These are phyloP conservation scores for Perizoma affinitatum DNA, from an alignment of 2,888 invertebrate species.

Conservation along the genomic window DNA sequence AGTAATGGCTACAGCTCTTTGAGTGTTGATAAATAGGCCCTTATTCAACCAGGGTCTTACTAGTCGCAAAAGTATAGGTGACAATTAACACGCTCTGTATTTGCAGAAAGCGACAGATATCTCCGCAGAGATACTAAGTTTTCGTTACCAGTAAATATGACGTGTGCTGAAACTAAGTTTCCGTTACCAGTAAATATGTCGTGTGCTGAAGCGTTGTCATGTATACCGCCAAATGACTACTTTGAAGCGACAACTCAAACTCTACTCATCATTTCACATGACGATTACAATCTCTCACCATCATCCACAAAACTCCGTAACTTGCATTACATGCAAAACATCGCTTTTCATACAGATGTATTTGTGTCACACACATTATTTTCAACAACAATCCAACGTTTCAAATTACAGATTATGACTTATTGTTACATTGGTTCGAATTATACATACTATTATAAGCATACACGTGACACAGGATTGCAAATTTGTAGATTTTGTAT, in stretches of 20 bases:
- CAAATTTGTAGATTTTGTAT: not conserved
- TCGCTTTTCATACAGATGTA: conserved; percentile 55
- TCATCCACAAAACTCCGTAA: conserved; percentile 55
- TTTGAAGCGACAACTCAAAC: conserved; percentile 63
- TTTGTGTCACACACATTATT: conserved; percentile 49
- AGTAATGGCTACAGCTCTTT: too few species aligned
- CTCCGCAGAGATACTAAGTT: conserved; percentile 55
- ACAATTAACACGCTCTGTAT: conserved; percentile 29
- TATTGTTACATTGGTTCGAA: conserved; percentile 6
- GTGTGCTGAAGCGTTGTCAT: conserved; percentile 57
- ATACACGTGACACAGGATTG: conserved; percentile 19
- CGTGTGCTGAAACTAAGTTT: conserved; percentile 63
- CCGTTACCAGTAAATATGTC: conserved; percentile 53
- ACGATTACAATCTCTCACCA: conserved; percentile 52
- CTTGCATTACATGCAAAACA: conserved; percentile 70
- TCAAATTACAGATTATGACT: conserved; percentile 29
- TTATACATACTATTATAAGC: not conserved
- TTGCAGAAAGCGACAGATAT: conserved; percentile 64
- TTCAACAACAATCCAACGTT: conserved; percentile 37
- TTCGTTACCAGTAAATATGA: conserved; percentile 45
- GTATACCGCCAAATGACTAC: conserved; percentile 74
- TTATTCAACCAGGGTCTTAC: too few species aligned
- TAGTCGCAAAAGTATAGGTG: not conserved
- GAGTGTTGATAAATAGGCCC: too few species aligned
- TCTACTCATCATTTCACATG: conserved; percentile 59